Evolutionary conservation across 2,888 invertebrate genomes (phyloP), one percentile per base, ranked within the genome.

Genomic region (Eupithecia dodoneata): DNA sequence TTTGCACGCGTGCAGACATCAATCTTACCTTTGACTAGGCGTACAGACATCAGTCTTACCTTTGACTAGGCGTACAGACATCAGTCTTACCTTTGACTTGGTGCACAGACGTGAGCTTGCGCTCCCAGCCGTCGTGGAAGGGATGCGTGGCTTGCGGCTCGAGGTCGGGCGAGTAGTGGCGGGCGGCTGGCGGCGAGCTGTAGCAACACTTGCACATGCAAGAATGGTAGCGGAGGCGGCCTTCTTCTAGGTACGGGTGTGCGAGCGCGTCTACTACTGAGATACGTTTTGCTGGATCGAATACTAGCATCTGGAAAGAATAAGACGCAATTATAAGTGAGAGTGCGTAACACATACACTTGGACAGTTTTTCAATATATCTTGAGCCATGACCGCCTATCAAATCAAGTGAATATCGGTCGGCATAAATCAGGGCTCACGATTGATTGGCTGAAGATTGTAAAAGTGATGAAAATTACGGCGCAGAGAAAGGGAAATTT

Each of bases 171-270:
- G 97, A 97, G 95, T 98, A 99, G 93, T 99, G 98, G 77, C 99
- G 96, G 6, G 94, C 94, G 82, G 94, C 93, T 47, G 93, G 92
- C 76, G 94, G 94, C 74, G 92, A 91, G 85, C 90, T 91, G 93
- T 97, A 98, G 95, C 99, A 99, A 90, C 99, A 99, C 91, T 98
- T 98, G 96, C 99, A 99, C 99, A 99, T 99, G 94, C 99, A 99
- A 81, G 99, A 99, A 95, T 99, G 99, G 96, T 99, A 99, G 88
- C 99, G 97, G 88, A 99, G 96, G 83, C 99, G 97, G 47, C 99
- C 99, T 92, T 99, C 99, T 90, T 99, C 99, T 83, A 99, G 95
- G 95, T 99, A 99, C 9, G 99, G 99, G 95, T 99, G 99, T 75
- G 98, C 98, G 84, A 99, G 96, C 52, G 99, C 99, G 91, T 99